Base-by-base conservation (phyloP, 2,797 vertebrate species). In the Carduelis carduelis region DNA sequence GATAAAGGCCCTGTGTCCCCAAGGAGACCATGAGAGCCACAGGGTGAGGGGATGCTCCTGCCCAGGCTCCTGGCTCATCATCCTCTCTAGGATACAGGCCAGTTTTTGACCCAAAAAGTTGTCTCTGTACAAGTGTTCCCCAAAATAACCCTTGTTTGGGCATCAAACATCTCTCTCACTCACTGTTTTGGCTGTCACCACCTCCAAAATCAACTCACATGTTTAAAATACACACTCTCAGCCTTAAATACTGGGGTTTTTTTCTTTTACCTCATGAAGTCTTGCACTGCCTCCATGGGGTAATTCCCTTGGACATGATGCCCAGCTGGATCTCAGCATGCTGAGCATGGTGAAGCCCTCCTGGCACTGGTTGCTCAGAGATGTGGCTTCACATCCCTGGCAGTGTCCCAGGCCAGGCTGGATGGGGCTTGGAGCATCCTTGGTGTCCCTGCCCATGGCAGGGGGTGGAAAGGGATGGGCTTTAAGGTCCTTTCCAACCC, bases 31-130 rank as follows among this genome's bases (percentile, higher is more conserved):
- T 1, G 27, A 52, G 76, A 47, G 11, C 32, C 11, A 12, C 0
- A 0, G 30, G 37, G 8, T 17, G 18, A 66, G 57, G 50, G 23
- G 23, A 32, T 39, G 76, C 44, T 87, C 1, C 0, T 21, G 20
- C 35, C 49, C 22, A 44, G 17, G n/a, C 17, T 82, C 56, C 24
- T 30, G 28, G 6, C 20, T 81, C 23, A 26, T 13, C 8, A 2
- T 39, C 43, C 56, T 37, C 66, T 65, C 47, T 1, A 7, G 55
- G 39, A 69, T 11, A 34, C 1, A 43, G 28, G 34, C 65, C 43
- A 39, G 43, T 20, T 44, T 82, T 94, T 53, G 26, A 43, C 8
- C 34, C 2, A 2, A n/a, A 39, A 12, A 74, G 26, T 3, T 17
- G 8, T 2, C 50, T 64, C 19, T 52, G 47, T 14, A 26, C 1